These are phyloP conservation scores for Cephalopachus bancanus DNA, from an alignment of 2,797 vertebrate species.

Conservation along the genomic window DNA sequence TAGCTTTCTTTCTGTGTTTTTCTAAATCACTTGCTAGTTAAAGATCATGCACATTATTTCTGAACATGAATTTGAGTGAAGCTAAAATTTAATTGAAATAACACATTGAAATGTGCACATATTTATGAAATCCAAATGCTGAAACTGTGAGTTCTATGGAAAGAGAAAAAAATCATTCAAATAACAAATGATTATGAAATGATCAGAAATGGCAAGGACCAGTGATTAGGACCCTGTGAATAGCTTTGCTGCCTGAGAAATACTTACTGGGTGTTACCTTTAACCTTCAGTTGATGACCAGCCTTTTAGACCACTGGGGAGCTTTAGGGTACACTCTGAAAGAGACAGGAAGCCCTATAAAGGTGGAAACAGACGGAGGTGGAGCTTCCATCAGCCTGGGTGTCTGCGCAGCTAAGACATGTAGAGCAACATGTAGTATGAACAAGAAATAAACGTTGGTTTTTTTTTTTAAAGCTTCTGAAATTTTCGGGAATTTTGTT, in stretches of 20 bases:
- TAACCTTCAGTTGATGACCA: background rate
- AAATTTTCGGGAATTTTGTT: background rate
- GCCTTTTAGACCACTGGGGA: background rate
- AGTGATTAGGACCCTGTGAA: slow-evolving; percentile 2
- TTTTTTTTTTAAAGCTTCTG: background rate
- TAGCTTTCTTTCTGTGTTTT: slow-evolving; percentile 41
- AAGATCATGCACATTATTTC: slow-evolving; percentile 52
- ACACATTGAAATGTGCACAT: slow-evolving; percentile 58
- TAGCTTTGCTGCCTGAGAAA: background rate
- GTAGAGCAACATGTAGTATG: background rate
- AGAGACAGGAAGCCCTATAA: background rate
- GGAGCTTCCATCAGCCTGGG: background rate
- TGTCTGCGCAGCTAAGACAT: background rate
- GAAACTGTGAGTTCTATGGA: background rate
- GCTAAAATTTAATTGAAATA: slow-evolving; percentile 47
- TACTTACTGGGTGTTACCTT: background rate
- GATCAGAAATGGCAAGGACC: background rate
- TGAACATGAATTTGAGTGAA: slow-evolving; percentile 5
- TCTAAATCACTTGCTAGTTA: slow-evolving; percentile 30
- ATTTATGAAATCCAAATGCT: slow-evolving; percentile 48
- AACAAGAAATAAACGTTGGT: background rate
- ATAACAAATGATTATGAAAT: slow-evolving; percentile 43
- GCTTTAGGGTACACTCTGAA: background rate
- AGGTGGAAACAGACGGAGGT: background rate
- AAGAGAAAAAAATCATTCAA: slow-evolving; percentile 46